Evolutionary conservation across 1,140 invertebrate species (phyloP).

Genomic region (Drosophila mayri): DNA sequence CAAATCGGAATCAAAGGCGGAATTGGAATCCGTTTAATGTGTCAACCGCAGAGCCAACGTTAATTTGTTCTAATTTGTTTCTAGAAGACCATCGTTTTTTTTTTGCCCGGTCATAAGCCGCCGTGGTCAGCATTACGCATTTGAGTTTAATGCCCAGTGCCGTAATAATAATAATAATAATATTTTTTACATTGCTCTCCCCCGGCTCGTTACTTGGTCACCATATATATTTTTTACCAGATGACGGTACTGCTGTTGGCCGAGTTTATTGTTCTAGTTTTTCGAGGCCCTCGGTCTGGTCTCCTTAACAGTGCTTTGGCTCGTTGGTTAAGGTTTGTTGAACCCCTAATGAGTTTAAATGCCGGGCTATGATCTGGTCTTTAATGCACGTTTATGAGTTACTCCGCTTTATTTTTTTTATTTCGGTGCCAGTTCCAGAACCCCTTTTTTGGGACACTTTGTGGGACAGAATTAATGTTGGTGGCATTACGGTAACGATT

Average conservation of each 20-base stretch:
- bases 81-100: slow-evolving; percentile 31
- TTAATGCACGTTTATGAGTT: slow-evolving; percentile 64
- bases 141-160: slow-evolving; percentile 69
- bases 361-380: slow-evolving; percentile 52
- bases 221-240: slow-evolving; percentile 7
- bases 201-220: slow-evolving; percentile 16
- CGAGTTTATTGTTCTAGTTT: slow-evolving; percentile 79
- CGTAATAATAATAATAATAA: slow-evolving; percentile 64
- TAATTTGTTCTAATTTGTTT: slow-evolving; percentile 71
- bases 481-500: slow-evolving; percentile 52
- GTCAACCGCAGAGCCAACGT: slow-evolving; percentile 44
- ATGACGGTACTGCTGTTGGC: slow-evolving; percentile 35
- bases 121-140: slow-evolving; percentile 39
- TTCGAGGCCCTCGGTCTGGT: slow-evolving; percentile 23
- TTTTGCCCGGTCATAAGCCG: slow-evolving; percentile 59
- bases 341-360: slow-evolving; percentile 76
- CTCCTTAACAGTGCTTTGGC: slow-evolving; percentile 64
- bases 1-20: neutral
- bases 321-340: slow-evolving; percentile 66
- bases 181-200: slow-evolving; percentile 59
- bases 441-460: slow-evolving; percentile 44
- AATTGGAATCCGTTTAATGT: slow-evolving; percentile 50
- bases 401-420: slow-evolving; percentile 5
- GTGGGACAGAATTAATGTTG: slow-evolving; percentile 50
- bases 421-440: neutral